A percentile compares a stretch with the other conserved stretches of the same genome.
These are phyloP conservation scores for Sebastes itinus DNA, from an alignment of 2,797 vertebrate genomes.

Conservation along the genomic window DNA sequence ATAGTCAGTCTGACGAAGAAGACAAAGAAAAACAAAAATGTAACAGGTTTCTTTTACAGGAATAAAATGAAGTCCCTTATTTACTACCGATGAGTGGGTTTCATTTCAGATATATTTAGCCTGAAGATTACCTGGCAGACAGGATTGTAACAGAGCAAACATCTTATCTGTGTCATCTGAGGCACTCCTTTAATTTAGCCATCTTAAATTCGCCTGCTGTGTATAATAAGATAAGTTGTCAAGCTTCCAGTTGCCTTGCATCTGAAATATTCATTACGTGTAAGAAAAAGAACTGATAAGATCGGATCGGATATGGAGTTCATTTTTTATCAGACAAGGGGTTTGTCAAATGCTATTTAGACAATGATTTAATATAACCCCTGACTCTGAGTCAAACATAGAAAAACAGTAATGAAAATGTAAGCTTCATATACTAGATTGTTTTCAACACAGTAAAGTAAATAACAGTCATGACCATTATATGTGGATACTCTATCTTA, in stretches of 20 bases:
- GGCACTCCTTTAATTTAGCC: not conserved
- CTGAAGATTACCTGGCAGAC: not conserved
- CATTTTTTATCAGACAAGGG: not conserved
- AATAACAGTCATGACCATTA: not conserved
- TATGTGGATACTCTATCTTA: not conserved
- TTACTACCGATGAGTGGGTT: not conserved
- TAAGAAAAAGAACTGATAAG: not conserved
- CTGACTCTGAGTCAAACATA: not conserved
- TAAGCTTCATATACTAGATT: not conserved
- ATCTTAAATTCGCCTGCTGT: not conserved
- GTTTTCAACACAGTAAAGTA: not conserved
- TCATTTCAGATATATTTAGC: not conserved
- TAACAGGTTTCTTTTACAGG: not conserved
- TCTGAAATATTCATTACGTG: not conserved
- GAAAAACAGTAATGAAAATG: not conserved
- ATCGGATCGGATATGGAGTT: not conserved
- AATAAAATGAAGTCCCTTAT: not conserved
- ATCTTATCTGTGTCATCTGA: not conserved
- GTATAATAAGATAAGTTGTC: not conserved
- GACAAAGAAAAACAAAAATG: not conserved
- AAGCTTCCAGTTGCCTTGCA: not conserved
- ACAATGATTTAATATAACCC: not conserved
- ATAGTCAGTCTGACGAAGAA: conserved; percentile 88
- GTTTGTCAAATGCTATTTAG: not conserved
- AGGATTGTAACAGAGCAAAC: not conserved